phyloP scores from a whole-genome alignment of 2,888 invertebrate species.

The Icerya purchasi region DNA sequence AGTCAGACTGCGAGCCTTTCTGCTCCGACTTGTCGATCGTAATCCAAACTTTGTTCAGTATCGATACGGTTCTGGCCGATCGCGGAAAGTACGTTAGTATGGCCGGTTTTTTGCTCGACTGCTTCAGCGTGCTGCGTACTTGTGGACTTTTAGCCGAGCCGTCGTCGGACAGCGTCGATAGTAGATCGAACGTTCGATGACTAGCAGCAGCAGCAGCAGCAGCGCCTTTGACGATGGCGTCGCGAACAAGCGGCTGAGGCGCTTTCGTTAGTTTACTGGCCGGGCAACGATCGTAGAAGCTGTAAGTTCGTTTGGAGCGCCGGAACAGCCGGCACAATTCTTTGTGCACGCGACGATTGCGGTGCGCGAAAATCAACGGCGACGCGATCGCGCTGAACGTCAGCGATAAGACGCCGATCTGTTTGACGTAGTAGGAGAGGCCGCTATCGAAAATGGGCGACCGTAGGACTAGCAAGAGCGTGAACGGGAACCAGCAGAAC shows the following conservation, averaged over 20 bases:
- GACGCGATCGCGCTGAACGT: constrained; percentile 41
- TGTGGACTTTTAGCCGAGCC: background rate
- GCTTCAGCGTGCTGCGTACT: constrained; percentile 22
- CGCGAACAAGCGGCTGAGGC: background rate
- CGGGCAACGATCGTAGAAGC: constrained; percentile 14
- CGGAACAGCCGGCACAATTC: constrained; percentile 26
- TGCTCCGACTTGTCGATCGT: constrained; percentile 23
- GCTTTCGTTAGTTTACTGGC: constrained; percentile 1
- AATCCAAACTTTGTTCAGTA: constrained; percentile 28
- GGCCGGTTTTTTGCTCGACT: constrained; percentile 11
- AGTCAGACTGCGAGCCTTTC: constrained; percentile 11
- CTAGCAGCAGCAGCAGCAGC: constrained; percentile 9
- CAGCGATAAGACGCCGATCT: constrained; percentile 15
- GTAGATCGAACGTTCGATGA: background rate
- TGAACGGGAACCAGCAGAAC: constrained; percentile 34
- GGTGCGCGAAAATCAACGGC: constrained; percentile 54
- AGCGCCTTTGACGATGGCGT: constrained; percentile 2
- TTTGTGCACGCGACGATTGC: constrained; percentile 41
- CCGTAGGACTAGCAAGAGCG: constrained; percentile 20
- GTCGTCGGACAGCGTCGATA: constrained; percentile 13
- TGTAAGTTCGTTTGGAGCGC: constrained; percentile 13
- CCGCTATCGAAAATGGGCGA: constrained; percentile 12
- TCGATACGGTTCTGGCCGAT: constrained; percentile 25
- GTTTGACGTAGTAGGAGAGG: constrained; percentile 12
- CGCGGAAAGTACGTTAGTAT: background rate